Base-by-base conservation (phyloP, 2,797 vertebrate genomes). In the Schizopygopsis pylzovi region DNA sequence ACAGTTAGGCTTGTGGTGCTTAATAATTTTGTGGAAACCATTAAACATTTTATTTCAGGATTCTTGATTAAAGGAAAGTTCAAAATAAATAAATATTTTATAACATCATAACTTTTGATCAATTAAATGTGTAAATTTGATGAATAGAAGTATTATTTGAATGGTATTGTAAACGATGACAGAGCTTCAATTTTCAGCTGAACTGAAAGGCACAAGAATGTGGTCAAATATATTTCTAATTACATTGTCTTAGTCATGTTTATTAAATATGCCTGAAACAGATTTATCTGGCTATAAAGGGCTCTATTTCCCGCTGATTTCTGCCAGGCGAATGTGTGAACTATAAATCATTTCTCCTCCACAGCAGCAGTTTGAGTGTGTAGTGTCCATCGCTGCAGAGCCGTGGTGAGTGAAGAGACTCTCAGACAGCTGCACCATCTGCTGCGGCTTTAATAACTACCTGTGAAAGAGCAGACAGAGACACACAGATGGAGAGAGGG, bases 391-490 rank as follows among this genome's bases (percentile, higher is more conserved):
- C 22, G 82, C 86, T 80, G 85, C 87, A 89, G 85, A 86, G 80
- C 87, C 80, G 81, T 87, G 88, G 90, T 91, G 89, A 90, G 91
- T 84, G 92, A 91, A 92, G 90, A 91, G 87, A 90, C 91, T 87
- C 92, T 93, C 84, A 88, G 92, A 93, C 90, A 82, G 73, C 87
- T 88, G 90, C 92, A 90, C 93, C 94, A 94, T 95, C 94, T 95
- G 95, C 93, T 90, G 65, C 86, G 87, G 86, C 90, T 90, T 41
- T 94, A 94, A 96, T 94, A 93, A 94, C 89, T 93, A 92, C 92
- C 93, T 94, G 92, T 90, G 85, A 85, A 28, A 67, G 79, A 79
- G 43, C 67, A 85, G 73, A 73, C 16, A 80, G n/a, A 72, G 52
- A 79, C 45, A 76, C 77, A 82, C 39, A 84, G 73, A 78, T 63